phyloP scores from a whole-genome alignment of 2,113 vertebrate genomes.

The Bagarius yarrelli region DNA sequence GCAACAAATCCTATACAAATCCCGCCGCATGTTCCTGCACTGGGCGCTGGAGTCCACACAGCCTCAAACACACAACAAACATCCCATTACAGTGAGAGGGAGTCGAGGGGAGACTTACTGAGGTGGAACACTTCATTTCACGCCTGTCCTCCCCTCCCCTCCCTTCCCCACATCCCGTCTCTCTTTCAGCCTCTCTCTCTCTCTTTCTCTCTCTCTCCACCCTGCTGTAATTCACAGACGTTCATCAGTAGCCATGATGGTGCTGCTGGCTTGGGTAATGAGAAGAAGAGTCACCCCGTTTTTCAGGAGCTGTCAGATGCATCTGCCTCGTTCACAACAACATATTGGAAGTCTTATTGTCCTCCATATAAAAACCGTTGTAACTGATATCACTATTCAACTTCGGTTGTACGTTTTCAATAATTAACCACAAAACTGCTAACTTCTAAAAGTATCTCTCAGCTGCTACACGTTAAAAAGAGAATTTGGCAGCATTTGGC shows the following conservation, averaged over 20 bases:
- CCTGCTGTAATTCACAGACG: conserved; percentile 19
- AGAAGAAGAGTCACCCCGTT: conserved; percentile 11
- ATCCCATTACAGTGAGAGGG: conserved; percentile 79
- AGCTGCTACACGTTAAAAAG: neutral
- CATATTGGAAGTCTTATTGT: conserved; percentile 13
- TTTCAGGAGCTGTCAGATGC: conserved; percentile 21
- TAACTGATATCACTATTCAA: neutral
- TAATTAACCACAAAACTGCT: neutral
- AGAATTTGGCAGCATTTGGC: too few species aligned
- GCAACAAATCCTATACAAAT: conserved; percentile 23
- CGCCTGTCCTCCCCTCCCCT: conserved; percentile 90
- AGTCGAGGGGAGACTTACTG: conserved; percentile 82
- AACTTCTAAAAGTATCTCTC: neutral
- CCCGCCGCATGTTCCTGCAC: conserved; percentile 47
- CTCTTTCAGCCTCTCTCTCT: conserved; percentile 32
- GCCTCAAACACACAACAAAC: conserved; percentile 59
- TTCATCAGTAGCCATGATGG: conserved; percentile 34
- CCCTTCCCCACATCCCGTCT: conserved; percentile 42
- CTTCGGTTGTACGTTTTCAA: neutral
- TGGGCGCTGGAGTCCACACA: neutral
- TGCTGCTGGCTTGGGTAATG: conserved; percentile 14
- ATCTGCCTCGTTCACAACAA: conserved; percentile 14
- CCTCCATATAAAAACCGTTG: neutral
- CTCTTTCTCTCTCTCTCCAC: neutral
- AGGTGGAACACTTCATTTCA: conserved; percentile 99